Evolutionary conservation across 2,113 vertebrate species (phyloP).

Genomic region (Gambusia affinis): DNA sequence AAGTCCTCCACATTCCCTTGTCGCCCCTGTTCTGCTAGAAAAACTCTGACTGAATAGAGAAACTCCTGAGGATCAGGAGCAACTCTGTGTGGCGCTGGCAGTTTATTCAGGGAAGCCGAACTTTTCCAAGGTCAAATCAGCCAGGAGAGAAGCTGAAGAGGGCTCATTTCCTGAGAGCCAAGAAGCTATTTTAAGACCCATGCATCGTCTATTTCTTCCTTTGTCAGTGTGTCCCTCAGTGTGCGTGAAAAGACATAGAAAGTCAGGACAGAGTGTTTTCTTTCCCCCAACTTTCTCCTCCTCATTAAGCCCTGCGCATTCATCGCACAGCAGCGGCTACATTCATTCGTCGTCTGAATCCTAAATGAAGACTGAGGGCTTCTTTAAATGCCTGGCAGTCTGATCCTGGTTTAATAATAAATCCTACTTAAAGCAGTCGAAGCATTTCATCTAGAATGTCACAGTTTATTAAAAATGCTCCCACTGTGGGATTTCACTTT

Average conservation of each 20-base stretch:
- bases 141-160: constrained; percentile 29
- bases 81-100: constrained; percentile 34
- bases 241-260: background rate
- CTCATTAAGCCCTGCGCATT: background rate
- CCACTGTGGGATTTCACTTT: background rate
- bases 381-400: background rate
- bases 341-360: constrained; percentile 9
- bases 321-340: constrained; percentile 1
- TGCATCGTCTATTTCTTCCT: background rate
- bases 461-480: background rate
- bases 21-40: background rate
- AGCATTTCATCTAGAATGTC: background rate
- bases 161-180: constrained; percentile 21
- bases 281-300: background rate
- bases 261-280: background rate
- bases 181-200: constrained; percentile 9
- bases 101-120: constrained; percentile 22
- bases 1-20: background rate
- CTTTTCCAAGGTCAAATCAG: constrained; percentile 49
- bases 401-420: background rate
- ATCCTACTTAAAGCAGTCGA: background rate
- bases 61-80: background rate
- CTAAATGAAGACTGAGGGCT: background rate
- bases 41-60: background rate
- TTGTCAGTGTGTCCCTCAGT: constrained; percentile 13